Evolutionary conservation across 1,140 invertebrate species (phyloP).

Genomic region (Drosophila elegans): DNA sequence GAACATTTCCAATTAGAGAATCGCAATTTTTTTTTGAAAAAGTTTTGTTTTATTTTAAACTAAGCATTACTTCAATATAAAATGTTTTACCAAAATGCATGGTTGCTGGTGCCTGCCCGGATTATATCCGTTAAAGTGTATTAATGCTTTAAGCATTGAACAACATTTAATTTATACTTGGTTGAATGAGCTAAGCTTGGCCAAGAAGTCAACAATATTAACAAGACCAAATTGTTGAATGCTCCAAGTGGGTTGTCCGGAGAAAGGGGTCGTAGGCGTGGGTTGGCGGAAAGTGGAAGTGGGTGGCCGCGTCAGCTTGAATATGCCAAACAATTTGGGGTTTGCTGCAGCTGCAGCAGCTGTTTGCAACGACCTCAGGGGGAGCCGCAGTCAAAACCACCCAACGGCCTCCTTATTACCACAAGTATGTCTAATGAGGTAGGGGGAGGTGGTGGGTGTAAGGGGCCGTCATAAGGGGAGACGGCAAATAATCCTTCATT

Average conservation of each 20-base stretch:
- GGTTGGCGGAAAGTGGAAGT: not conserved
- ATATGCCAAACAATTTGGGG: slow-evolving; percentile 49
- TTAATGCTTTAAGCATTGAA: too few species aligned
- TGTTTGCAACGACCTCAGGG: slow-evolving; percentile 26
- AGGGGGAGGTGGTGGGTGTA: not conserved
- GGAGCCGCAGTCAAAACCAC: slow-evolving; percentile 10
- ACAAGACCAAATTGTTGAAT: slow-evolving; percentile 11
- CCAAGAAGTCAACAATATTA: slow-evolving; percentile 19
- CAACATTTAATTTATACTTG: slow-evolving; percentile 1
- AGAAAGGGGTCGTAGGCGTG: not conserved
- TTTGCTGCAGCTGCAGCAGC: slow-evolving; percentile 17
- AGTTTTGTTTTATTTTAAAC: too few species aligned
- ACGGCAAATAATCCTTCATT: slow-evolving; percentile 55
- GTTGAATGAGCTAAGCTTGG: not conserved
- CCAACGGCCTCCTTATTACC: slow-evolving; percentile 20
- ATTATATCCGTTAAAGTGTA: too few species aligned
- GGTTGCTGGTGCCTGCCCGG: too few species aligned
- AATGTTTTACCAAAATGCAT: too few species aligned
- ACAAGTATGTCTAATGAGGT: slow-evolving; percentile 26
- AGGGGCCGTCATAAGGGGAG: slow-evolving; percentile 12
- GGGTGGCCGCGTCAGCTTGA: not conserved
- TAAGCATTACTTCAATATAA: too few species aligned
- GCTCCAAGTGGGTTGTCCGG: not conserved
- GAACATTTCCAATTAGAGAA: too few species aligned
- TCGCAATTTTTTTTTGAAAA: too few species aligned